Conservation (phyloP, 2,888 invertebrate species). For the Ethmia dodecea region DNA sequence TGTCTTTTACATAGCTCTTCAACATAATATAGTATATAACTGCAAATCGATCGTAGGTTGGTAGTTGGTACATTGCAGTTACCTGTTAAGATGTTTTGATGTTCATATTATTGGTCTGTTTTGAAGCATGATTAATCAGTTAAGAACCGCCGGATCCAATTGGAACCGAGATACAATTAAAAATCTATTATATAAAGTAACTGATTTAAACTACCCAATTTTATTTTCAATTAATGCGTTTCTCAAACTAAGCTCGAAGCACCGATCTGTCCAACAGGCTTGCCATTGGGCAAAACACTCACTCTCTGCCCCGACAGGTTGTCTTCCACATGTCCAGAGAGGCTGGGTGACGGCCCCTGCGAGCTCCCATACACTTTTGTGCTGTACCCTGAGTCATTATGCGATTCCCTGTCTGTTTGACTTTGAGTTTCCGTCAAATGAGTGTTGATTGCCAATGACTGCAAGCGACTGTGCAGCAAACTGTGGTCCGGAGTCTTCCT, state of each 20-base stretch:
- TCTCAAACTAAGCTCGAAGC: constrained; percentile 75
- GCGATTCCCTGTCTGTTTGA: constrained; percentile 80
- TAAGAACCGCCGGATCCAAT: no score
- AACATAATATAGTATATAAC: background rate
- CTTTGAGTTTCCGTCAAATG: constrained; percentile 67
- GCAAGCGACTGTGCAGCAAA: constrained; percentile 62
- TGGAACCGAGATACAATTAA: no score
- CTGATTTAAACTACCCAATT: no score
- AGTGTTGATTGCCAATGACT: constrained; percentile 69
- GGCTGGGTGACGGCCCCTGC: constrained; percentile 86
- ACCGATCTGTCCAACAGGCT: constrained; percentile 65
- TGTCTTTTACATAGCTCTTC: background rate
- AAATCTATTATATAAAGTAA: no score
- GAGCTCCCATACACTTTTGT: constrained; percentile 89
- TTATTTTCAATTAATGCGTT: no score
- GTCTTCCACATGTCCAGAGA: constrained; percentile 78
- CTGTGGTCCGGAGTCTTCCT: constrained; percentile 61
- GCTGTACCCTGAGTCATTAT: constrained; percentile 91
- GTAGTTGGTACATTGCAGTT: no score
- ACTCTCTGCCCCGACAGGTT: constrained; percentile 61
- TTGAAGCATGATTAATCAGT: no score
- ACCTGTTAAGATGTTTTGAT: no score
- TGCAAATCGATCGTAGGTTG: no score
- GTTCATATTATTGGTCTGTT: background rate
- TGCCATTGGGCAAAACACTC: constrained; percentile 44